Base-by-base conservation (phyloP, 2,113 vertebrate genomes). In the Cathartes aura region DNA sequence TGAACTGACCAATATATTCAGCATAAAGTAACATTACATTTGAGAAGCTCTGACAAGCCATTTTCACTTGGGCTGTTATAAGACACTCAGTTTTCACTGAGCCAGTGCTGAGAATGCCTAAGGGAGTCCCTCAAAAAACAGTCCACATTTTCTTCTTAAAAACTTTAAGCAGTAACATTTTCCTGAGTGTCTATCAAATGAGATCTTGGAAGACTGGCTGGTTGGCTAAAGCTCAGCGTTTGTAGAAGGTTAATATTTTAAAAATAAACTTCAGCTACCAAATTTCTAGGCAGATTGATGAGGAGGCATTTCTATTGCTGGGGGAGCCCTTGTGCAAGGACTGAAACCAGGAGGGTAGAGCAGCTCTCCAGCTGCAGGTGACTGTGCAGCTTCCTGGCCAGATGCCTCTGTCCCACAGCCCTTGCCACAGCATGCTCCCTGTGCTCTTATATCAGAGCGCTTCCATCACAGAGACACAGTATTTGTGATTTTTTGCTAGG, bases 171-270 rank as follows among this genome's bases (percentile, higher is more conserved):
- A 52, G 34, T 18, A 27, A 1, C 24, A 56, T 56, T 75, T 93
- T 72, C 17, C 27, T 56, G 53, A 63, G 16, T 8, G 11, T 9
- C n/a, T 71, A 9, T 67, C 29, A 71, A 55, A 82, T 18, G 38
- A 92, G 18, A 59, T 13, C 40, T 45, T 32, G 24, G 72, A 87
- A 62, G 45, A 53, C 36, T 36, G 9, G 8, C 2, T 53, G 11
- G 4, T 12, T 60, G 47, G 24, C 36, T 42, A 59, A 52, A 6
- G 50, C 48, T 52, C 30, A 50, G 38, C 1, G 4, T 38, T 66
- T 0, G 0, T 6, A 63, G 22, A 90, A 84, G 22, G 38, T 9
- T 59, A 50, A 47, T 29, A 27, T 45, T 63, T 87, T 19, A 15
- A 23, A 63, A 71, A 81, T 5, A 52, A 72, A 59, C 5, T 32